A percentile compares a stretch with the other conserved stretches of the same genome.
These are phyloP conservation scores for Pectinophora gossypiella DNA, from an alignment of 1,140 invertebrate genomes.

Conservation along the genomic window DNA sequence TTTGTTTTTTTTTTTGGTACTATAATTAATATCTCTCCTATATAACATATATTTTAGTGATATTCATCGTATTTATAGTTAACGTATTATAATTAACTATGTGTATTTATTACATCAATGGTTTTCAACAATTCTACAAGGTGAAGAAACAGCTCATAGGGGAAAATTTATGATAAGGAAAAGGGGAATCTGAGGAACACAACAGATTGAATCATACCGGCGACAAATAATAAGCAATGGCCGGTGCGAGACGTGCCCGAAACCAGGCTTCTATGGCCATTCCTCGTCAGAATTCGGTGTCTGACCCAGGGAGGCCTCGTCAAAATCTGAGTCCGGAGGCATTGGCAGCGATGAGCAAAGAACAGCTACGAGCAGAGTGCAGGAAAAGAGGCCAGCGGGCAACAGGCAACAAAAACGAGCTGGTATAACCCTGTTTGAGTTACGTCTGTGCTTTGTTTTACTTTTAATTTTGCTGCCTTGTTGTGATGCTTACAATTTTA, in stretches of 20 bases:
- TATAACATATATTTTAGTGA: background rate
- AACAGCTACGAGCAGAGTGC: slow-evolving; percentile 78
- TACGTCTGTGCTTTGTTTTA: slow-evolving; percentile 46
- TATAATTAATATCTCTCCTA: too few species aligned
- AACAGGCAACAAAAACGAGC: slow-evolving; percentile 78
- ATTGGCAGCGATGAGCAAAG: slow-evolving; percentile 76
- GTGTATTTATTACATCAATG: slow-evolving; percentile 26
- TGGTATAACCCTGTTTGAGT: slow-evolving; percentile 72
- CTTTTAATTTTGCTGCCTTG: slow-evolving; percentile 41
- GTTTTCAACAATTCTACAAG: slow-evolving; percentile 29
- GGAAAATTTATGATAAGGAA: background rate
- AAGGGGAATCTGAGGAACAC: background rate
- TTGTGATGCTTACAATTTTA: slow-evolving; percentile 41
- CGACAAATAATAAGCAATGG: slow-evolving; percentile 23
- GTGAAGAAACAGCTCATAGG: slow-evolving; percentile 13
- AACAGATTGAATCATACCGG: background rate
- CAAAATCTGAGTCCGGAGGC: slow-evolving; percentile 66
- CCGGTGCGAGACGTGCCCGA: slow-evolving; percentile 57
- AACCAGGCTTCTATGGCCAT: slow-evolving; percentile 58
- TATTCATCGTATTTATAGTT: background rate
- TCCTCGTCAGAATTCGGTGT: slow-evolving; percentile 59
- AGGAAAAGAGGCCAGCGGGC: slow-evolving; percentile 77
- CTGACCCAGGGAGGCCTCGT: slow-evolving; percentile 58
- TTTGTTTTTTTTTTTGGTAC: too few species aligned
- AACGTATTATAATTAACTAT: slow-evolving; percentile 1